Conservation (phyloP, 2,797 vertebrate species). For the Pipistrellus pipistrellus region DNA sequence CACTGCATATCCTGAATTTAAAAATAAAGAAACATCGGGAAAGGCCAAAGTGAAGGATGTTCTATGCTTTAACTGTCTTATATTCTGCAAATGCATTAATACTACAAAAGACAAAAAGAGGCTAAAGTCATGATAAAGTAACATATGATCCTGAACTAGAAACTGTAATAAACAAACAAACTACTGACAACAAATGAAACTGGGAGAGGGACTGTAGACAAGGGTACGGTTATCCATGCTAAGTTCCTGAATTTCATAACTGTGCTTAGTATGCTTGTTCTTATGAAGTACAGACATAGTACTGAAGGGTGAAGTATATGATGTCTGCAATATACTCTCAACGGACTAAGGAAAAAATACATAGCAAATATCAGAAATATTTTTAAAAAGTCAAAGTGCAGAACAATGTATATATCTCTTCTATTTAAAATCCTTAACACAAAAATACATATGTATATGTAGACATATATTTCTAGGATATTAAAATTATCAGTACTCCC, state of each 20-base stretch:
- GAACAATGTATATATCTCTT: background rate
- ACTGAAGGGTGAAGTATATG: background rate
- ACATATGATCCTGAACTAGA: background rate
- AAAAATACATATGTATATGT: background rate
- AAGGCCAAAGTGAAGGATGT: background rate
- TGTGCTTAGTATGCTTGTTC: background rate
- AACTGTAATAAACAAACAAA: background rate
- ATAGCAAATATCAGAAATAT: background rate
- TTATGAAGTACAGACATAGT: background rate
- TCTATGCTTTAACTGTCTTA: background rate
- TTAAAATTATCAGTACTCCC: background rate
- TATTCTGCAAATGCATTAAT: background rate
- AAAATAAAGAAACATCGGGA: background rate
- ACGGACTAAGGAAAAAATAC: background rate
- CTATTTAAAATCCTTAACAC: background rate
- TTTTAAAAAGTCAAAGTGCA: background rate
- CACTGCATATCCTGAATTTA: background rate
- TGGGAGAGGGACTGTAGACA: background rate
- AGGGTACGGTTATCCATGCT: background rate
- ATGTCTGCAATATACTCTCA: background rate
- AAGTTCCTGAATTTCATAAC: slow-evolving; percentile 12
- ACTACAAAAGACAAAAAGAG: background rate
- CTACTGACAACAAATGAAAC: slow-evolving; percentile 21
- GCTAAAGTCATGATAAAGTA: background rate
- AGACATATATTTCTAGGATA: background rate